These are phyloP conservation scores for Drosophila nr. medialis DNA, from an alignment of 2,888 invertebrate genomes.

Conservation along the genomic window DNA sequence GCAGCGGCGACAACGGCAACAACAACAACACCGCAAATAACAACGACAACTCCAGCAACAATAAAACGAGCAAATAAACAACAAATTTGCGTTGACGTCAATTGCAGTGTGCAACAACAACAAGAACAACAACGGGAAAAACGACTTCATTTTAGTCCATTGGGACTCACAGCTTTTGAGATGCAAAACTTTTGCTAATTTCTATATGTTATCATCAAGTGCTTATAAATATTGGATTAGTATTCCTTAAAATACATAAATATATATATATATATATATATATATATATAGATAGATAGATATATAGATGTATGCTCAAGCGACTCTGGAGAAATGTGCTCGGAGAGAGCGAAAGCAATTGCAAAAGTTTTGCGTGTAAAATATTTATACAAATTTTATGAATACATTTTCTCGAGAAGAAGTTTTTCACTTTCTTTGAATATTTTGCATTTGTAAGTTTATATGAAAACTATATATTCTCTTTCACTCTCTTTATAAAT, in stretches of 20 bases:
- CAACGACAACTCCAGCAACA: conserved; percentile 23
- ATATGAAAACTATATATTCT: background rate
- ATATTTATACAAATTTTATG: background rate
- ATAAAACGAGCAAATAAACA: conserved; percentile 52
- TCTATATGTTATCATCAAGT: conserved; percentile 10
- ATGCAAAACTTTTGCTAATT: conserved; percentile 4
- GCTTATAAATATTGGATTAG: conserved; percentile 14
- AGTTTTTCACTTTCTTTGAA: background rate
- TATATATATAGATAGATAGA: too few species aligned
- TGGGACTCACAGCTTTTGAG: conserved; percentile 3
- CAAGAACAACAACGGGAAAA: background rate
- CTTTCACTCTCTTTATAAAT: background rate
- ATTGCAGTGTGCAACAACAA: conserved; percentile 39
- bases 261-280: background rate
- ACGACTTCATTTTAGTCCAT: background rate
- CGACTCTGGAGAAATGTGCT: background rate
- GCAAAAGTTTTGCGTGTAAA: background rate
- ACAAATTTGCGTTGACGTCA: conserved; percentile 51
- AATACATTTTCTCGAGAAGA: background rate
- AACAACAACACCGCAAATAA: conserved; percentile 8
- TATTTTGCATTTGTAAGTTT: background rate
- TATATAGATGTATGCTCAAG: background rate
- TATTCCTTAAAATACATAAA: background rate
- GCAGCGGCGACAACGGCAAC: conserved; percentile 7
- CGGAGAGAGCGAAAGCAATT: background rate